Evolutionary conservation across 2,113 vertebrate species (phyloP), one percentile per base, ranked within the genome.

Genomic region (Myiopsitta monachus): DNA sequence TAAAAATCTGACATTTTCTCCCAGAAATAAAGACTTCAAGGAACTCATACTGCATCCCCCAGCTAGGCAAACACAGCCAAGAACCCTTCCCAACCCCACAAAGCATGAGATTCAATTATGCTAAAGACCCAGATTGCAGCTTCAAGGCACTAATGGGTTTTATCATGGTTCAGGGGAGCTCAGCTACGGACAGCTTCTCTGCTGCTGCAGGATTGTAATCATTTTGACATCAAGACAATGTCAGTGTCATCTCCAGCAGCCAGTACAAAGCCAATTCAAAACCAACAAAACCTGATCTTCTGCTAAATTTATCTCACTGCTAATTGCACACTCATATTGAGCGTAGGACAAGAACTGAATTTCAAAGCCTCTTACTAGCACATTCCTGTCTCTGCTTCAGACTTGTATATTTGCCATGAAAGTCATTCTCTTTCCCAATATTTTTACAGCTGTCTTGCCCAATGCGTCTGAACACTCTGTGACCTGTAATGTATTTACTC

Each of bases 81-180:
- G 27, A 12, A 49, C 61, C 27, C 6, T 1, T 24, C 41, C 7
- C 28, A 89, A 14, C 8, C 5, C 11, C 15, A 8, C 39, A 41
- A 64, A 39, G 3, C 1, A 0, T 3, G 13, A 28, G 31, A 38
- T 68, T 51, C 2, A 14, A 43, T 87, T 61, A 27, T 3, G 2
- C 26, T 39, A 6, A 62, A 81, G 26, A 43, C 16, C 5, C 10
- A 19, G 27, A 36, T 4, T 52, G 39, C 14, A 43, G 10, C 27
- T 69, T 81, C 21, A n/a, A 33, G 49, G 23, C 14, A 28, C 24
- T 31, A 38, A 38, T 0, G 9, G 39, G 30, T 59, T 18, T 14
- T 74, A 28, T 6, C 27, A 28, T 1, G 22, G 30, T 19, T 23
- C 64, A 66, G 14, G 11, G 46, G 11, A 74, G 8, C 18, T 43